phyloP scores from a whole-genome alignment of 2,113 vertebrate genomes.

The Columba janthina region DNA sequence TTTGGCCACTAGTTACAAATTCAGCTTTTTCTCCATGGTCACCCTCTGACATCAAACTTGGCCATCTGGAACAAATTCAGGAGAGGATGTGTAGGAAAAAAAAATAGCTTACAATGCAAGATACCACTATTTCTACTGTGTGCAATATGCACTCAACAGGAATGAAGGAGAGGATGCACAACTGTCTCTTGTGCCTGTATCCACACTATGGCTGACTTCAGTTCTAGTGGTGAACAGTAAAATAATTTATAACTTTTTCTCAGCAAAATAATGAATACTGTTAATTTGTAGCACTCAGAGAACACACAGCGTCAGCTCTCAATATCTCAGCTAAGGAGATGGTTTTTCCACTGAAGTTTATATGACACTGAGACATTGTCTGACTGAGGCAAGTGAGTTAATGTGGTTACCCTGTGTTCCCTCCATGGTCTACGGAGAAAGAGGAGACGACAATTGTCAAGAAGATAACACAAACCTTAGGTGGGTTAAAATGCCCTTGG shows the following conservation, averaged over 20 bases:
- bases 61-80: constrained; percentile 42
- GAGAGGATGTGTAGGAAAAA: background rate
- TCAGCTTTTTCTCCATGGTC: background rate
- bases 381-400: background rate
- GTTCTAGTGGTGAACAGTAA: background rate
- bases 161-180: background rate
- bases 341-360: background rate
- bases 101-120: constrained; percentile 5
- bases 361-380: background rate
- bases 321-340: background rate
- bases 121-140: background rate
- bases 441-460: background rate
- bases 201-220: background rate
- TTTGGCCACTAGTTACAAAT: background rate
- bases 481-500: background rate
- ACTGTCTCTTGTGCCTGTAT: constrained; percentile 15
- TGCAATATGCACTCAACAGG: background rate
- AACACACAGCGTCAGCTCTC: background rate
- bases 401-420: background rate
- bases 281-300: constrained; percentile 6
- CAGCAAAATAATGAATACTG: background rate
- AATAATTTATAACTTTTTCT: background rate
- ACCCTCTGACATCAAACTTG: constrained; percentile 14
- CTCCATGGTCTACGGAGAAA: rapidly evolving
- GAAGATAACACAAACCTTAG: background rate